Percentiles rank a stretch among this genome's conserved stretches.
Conservation (phyloP, 2,797 vertebrate species). For the Anas acuta region DNA sequence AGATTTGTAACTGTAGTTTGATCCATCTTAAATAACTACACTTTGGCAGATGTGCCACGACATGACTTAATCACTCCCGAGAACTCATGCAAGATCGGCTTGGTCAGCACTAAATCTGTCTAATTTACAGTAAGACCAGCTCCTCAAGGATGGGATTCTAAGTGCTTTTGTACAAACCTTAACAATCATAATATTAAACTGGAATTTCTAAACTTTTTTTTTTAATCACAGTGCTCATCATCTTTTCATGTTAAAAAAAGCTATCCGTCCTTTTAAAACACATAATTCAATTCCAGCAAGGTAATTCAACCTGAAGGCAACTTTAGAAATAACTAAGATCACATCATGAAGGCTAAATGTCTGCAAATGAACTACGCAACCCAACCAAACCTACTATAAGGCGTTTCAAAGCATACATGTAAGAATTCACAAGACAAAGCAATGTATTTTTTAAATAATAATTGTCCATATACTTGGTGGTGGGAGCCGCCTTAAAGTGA, state of each 20-base stretch:
- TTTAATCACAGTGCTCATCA: neutral
- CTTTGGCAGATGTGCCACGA: neutral
- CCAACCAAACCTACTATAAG: neutral
- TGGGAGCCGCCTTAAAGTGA: neutral
- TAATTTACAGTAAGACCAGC: neutral
- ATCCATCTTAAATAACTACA: neutral
- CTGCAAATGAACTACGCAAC: rapidly evolving
- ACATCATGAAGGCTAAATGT: neutral
- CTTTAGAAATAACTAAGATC: neutral
- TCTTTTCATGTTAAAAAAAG: neutral
- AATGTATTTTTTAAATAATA: neutral
- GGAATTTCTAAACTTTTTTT: neutral
- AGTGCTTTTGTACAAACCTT: neutral
- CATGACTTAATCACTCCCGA: neutral
- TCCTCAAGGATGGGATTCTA: neutral
- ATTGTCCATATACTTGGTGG: rapidly evolving
- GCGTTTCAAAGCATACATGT: neutral
- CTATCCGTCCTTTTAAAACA: neutral
- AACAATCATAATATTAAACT: neutral
- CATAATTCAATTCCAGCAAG: neutral
- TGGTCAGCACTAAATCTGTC: neutral
- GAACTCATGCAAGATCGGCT: neutral
- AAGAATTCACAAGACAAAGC: neutral
- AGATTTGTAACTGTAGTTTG: neutral
- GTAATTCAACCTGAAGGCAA: neutral